These are phyloP conservation scores for Tribolium castaneum DNA, from an alignment of 1,140 invertebrate genomes.

Conservation along the genomic window DNA sequence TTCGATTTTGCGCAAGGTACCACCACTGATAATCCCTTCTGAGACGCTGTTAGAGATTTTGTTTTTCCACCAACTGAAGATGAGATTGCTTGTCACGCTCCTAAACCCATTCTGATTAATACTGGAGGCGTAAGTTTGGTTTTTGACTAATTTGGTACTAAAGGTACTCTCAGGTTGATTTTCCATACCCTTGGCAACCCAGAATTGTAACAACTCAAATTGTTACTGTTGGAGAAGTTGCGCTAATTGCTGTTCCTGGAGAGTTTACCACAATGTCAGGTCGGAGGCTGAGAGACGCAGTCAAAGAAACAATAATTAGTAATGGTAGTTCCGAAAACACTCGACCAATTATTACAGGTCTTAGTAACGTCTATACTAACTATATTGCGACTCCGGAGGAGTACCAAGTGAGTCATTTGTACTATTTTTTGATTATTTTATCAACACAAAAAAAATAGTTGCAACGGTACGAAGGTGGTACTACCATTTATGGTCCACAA, in stretches of 20 bases:
- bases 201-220: slow-evolving; percentile 85
- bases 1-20: slow-evolving; percentile 89
- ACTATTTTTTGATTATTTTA: background rate
- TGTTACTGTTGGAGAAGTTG: slow-evolving; percentile 78
- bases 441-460: slow-evolving; percentile 64
- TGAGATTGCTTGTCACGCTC: slow-evolving; percentile 79
- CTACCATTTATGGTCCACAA: slow-evolving; percentile 90
- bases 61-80: slow-evolving; percentile 75
- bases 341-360: slow-evolving; percentile 79
- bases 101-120: slow-evolving; percentile 88
- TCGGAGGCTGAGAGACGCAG: slow-evolving; percentile 76
- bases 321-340: slow-evolving; percentile 63
- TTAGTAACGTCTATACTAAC: slow-evolving; percentile 90
- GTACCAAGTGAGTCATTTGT: slow-evolving; percentile 77
- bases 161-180: slow-evolving; percentile 72
- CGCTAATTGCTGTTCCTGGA: slow-evolving; percentile 85
- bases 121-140: slow-evolving; percentile 82
- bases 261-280: slow-evolving; percentile 97
- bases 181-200: slow-evolving; percentile 92
- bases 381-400: slow-evolving; percentile 93
- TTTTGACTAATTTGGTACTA: background rate
- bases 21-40: slow-evolving; percentile 79
- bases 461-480: slow-evolving; percentile 92
- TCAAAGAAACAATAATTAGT: slow-evolving; percentile 69
- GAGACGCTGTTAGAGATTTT: slow-evolving; percentile 82